Evolutionary conservation across 37 sponge, comb jelly and placozoan genomes (phyloP), one percentile per base, ranked within the genome.

Genomic region (Ianthella basta): DNA sequence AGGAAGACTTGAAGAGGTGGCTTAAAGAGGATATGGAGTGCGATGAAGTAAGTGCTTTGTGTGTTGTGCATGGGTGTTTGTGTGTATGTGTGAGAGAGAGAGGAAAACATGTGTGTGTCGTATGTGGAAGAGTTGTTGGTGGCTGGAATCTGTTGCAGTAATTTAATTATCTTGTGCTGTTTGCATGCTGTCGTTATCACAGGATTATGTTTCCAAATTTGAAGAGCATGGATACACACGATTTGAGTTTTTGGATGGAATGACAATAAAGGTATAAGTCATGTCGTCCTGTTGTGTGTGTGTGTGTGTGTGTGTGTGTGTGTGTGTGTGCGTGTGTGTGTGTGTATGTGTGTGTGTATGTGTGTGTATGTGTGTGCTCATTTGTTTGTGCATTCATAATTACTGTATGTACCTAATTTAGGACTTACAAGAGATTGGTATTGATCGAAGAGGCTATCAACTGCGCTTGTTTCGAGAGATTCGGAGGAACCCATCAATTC

Each of bases 381-480:
- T 73, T 30, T 73, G 50, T 44, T 3, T 3, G 6, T 44, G 50
- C 50, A 8, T 44, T 44, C 8, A 44, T 44, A 44, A 8, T 44
- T 8, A 10, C 8, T 44, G 50, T 44, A 10, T 44, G 50, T 44
- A 44, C 8, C 50, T 14, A 5, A 41, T 41, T 15, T 53, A 89
- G 91, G 95, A 94, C 55, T 80, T 94, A 15, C 37, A 85, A 25
- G 85, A 72, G 21, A 94, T 94, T 84, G 95, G 89, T 4, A 82
- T 94, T 4, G 55, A 73, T 60, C 83, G 86, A 35, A 63, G 77
- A 41, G 95, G 95, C 50, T 89, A 78, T 74, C 60, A 61, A 40
- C 89, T 88, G 0, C 83, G 87, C 8, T 72, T 94, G 15, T 72
- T 84, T 38, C 86, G 83, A 54, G 91, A 82, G 4, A 81, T 89